A percentile compares a stretch with the other conserved stretches of the same genome.
Evolutionary conservation across 1,140 invertebrate genomes (phyloP).

Genomic region (Drosophila quadrilineata): DNA sequence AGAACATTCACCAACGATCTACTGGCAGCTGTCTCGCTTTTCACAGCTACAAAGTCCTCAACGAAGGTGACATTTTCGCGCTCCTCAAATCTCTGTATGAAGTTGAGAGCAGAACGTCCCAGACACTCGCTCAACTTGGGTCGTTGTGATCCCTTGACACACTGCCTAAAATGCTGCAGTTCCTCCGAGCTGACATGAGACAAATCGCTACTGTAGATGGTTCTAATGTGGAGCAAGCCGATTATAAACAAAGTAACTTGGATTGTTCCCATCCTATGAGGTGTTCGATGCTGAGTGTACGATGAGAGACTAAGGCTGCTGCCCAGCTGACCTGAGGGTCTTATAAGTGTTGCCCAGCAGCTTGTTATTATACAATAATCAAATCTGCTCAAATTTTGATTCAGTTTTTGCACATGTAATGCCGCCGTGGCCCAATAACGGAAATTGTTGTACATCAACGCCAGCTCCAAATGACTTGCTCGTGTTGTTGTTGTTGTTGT

Average conservation of each 20-base stretch:
- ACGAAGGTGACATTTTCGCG: constrained; percentile 85
- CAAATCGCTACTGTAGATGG: constrained; percentile 24
- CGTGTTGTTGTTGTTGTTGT: constrained; percentile 11
- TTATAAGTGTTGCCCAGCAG: constrained; percentile 30
- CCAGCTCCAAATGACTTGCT: constrained; percentile 48
- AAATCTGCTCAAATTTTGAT: constrained; percentile 47
- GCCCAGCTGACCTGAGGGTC: constrained; percentile 52
- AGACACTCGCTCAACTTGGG: constrained; percentile 83
- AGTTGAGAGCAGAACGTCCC: constrained; percentile 86
- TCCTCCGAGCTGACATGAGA: constrained; percentile 33
- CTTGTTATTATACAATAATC: constrained; percentile 54
- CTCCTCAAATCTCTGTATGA: constrained; percentile 85
- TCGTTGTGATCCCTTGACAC: constrained; percentile 52
- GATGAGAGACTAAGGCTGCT: constrained; percentile 45
- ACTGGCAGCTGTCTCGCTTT: constrained; percentile 82
- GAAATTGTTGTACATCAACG: constrained; percentile 75
- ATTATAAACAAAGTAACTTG: constrained; percentile 17
- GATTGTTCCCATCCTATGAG: constrained; percentile 31
- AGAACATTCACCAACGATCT: constrained; percentile 83
- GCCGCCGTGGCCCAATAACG: constrained; percentile 66
- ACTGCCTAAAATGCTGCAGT: constrained; percentile 63
- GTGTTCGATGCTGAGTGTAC: constrained; percentile 2
- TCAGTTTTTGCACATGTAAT: constrained; percentile 65
- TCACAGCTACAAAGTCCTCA: constrained; percentile 83
- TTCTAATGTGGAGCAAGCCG: constrained; percentile 16